Percentiles rank a stretch among this genome's conserved stretches.
Evolutionary conservation across 2,888 invertebrate species (phyloP).

Genomic region (Cantharis nigra): DNA sequence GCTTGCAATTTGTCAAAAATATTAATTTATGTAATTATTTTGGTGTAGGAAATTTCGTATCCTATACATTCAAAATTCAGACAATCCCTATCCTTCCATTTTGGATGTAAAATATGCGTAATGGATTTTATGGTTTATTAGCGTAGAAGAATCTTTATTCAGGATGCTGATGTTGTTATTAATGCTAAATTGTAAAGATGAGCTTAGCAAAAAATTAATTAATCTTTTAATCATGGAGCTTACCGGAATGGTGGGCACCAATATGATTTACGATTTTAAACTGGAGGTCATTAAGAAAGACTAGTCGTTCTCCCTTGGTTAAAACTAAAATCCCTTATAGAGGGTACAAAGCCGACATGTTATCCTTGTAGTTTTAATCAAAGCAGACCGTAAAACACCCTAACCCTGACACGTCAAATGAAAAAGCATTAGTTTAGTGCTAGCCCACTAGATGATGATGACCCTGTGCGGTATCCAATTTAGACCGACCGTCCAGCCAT

Average conservation of each 20-base stretch:
- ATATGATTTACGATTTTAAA: slow-evolving; percentile 3
- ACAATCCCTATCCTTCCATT: background rate
- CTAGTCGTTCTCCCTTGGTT: background rate
- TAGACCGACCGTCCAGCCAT: slow-evolving; percentile 42
- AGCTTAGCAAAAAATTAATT: slow-evolving; percentile 2
- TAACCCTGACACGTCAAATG: slow-evolving; percentile 40
- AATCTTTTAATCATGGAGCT: background rate
- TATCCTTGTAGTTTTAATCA: slow-evolving; percentile 45
- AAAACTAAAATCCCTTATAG: slow-evolving; percentile 17
- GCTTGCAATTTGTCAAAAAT: background rate
- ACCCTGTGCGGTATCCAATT: slow-evolving; percentile 39
- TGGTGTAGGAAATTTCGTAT: background rate
- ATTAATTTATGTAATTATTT: background rate
- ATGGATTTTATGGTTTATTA: background rate
- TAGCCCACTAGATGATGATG: slow-evolving; percentile 44
- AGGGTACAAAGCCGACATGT: slow-evolving; percentile 35
- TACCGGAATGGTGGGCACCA: background rate
- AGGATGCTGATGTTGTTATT: background rate
- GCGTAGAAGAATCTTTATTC: background rate
- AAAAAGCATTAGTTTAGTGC: slow-evolving; percentile 41
- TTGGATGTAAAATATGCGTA: background rate
- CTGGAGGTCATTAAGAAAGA: slow-evolving; percentile 1
- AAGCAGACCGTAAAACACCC: slow-evolving; percentile 44
- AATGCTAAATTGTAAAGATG: background rate
- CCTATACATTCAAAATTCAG: background rate